Evolutionary conservation across 1,140 invertebrate species (phyloP), one percentile per base, ranked within the genome.

Genomic region (Heliconius hewitsoni): DNA sequence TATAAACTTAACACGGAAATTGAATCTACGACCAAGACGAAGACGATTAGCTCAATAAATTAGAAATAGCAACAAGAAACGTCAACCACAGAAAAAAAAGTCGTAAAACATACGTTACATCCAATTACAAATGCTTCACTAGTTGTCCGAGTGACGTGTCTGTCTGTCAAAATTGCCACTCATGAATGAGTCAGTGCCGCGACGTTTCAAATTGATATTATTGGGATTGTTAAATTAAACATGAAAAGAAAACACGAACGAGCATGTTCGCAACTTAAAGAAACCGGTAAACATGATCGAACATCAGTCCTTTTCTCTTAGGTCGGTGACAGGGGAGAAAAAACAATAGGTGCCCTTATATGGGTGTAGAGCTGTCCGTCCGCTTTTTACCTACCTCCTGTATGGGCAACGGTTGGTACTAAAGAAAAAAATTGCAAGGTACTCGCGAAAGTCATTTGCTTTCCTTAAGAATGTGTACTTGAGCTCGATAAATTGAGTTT

Each of bases 271-370:
- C 78, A 81, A 80, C 85, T 87, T 84, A 74, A 85, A 71, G 74
- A 84, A 87, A 87, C 84, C 84, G 82, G 85, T 85, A 84, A 85
- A 82, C 80, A 82, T 66, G 60, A 30, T 84, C 77, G 78, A 82
- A 81, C 86, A 84, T 37, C 34, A 23, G 82, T 23, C 76, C 37
- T 73, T 82, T 85, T 83, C 82, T 74, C 82, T 77, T 76, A 80
- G 76, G 76, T 80, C 82, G 82, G 57, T 81, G 83, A 82, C 83
- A 80, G 81, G 50, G 52, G 23, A 8, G 80, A 71, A 85, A 81
- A 86, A 83, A 87, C 86, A 86, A 87, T 84, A 82, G 83, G 73
- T 70, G 57, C 39, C 84, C 82, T 71, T 86, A 86, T 87, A 86
- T 77, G 86, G 86, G 71, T 23, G 71, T 55, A 30, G 57, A 55